Evolutionary conservation across 2,797 vertebrate genomes (phyloP), one percentile per base, ranked within the genome.

Genomic region (Hypotaenidia okinawae): DNA sequence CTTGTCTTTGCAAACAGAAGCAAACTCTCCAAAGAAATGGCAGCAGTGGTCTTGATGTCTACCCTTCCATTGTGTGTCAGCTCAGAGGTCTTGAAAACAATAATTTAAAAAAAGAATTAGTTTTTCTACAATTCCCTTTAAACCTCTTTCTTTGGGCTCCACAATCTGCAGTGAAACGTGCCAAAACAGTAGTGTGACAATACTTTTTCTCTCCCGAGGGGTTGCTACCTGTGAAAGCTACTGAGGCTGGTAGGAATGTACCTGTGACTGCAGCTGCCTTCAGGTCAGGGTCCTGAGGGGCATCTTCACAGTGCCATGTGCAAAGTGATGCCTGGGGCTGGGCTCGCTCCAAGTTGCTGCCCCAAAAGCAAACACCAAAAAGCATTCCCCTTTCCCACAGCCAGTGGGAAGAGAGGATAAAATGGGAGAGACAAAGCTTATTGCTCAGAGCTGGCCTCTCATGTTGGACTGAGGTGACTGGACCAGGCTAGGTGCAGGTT

Each of bases 261-360:
- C 23, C 43, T 59, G 35, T 57, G 78, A 7, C 22, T 41, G 55
- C 55, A 24, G 39, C 84, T 89, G 75, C 82, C 57, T 68, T 58
- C 0, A 0, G 27, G 1, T 64, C 28, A 0, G 66, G 8, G 82
- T 37, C 75, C 82, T 17, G 33, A 81, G 37, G 3, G 27, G 66
- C 28, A 7, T 10, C 66, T 68, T 78, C 5, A 1, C 8, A 4
- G 39, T 27, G 68, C 16, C 28, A 2, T 6, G 1, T 23, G 32
- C 45, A 47, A 47, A 82, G 4, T 10, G 83, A 55, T 28, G 45
- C 51, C 33, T 70, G 61, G 55, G 13, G 6, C 52, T 33, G 55
- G 37, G 24, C 30, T 16, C 62, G 32, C 57, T 25, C 27, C 13
- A 43, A 76, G 39, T 79, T 54, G 5, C 33, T 72, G 67, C 10